Conservation (phyloP, 2,888 invertebrate species). For the Drosophila yooni region DNA sequence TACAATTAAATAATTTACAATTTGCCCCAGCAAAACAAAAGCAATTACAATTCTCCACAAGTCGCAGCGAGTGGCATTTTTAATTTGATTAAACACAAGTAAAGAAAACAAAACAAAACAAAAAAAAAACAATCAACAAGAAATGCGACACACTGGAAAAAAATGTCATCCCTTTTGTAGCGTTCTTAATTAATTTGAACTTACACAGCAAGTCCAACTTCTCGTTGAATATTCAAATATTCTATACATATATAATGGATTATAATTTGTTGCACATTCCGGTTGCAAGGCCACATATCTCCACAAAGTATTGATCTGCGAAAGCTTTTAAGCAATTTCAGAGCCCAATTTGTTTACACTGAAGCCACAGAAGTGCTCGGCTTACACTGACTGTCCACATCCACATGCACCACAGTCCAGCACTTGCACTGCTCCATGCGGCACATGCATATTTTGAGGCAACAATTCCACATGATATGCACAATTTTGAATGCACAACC, state of each 20-base stretch:
- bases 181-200: not conserved
- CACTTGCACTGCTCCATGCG: constrained; percentile 31
- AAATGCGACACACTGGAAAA: not conserved
- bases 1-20: constrained; percentile 74
- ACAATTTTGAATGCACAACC: constrained; percentile 51
- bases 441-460: constrained; percentile 55
- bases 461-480: constrained; percentile 53
- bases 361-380: constrained; percentile 35
- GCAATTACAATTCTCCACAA: constrained; percentile 49
- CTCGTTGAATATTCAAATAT: not conserved
- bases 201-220: not conserved
- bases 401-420: not conserved
- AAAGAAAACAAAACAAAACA: not conserved
- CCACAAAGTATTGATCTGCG: not conserved
- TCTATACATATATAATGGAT: not conserved
- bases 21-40: constrained; percentile 47
- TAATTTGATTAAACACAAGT: constrained; percentile 71
- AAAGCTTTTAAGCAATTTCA: constrained; percentile 15
- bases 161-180: not conserved
- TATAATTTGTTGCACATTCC: not conserved
- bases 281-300: not conserved
- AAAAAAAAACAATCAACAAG: constrained; percentile 1
- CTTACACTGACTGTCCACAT: constrained; percentile 23
- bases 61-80: constrained; percentile 68
- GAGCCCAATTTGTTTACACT: constrained; percentile 24